Percentiles rank a stretch among this genome's conserved stretches.
Conservation (phyloP, 2,113 vertebrate species). For the Engystomops pustulosus region DNA sequence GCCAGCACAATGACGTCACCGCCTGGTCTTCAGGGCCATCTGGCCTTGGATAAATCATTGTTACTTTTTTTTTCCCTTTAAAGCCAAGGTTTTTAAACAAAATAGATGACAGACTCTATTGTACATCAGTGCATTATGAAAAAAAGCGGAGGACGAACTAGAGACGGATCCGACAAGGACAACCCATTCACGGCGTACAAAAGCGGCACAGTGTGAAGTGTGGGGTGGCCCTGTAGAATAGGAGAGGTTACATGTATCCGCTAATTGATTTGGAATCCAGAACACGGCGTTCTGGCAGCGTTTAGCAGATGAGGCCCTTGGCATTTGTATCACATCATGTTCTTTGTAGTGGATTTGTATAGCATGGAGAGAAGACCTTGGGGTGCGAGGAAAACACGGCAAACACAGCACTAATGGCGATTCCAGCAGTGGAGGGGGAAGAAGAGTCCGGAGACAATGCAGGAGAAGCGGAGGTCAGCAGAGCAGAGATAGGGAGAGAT, state of each 20-base stretch:
- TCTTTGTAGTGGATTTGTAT: conserved; percentile 39
- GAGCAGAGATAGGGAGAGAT: neutral
- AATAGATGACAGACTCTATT: neutral
- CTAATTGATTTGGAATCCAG: conserved; percentile 30
- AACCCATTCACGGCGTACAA: neutral
- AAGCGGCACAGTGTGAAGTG: neutral
- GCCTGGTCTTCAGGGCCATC: neutral
- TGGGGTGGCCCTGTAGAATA: neutral
- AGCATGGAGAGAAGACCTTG: conserved; percentile 37
- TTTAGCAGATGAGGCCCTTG: conserved; percentile 23
- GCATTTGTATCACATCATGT: conserved; percentile 39
- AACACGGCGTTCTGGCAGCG: neutral
- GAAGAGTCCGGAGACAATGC: conserved; percentile 12
- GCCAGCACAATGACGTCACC: neutral
- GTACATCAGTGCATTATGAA: neutral
- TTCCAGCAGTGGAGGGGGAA: conserved; percentile 15
- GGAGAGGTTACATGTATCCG: neutral
- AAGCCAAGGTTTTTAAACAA: neutral
- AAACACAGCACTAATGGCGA: conserved; percentile 8
- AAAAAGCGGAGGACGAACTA: neutral
- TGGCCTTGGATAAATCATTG: neutral
- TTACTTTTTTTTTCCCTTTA: too few species aligned
- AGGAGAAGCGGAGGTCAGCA: conserved; percentile 4
- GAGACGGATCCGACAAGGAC: neutral
- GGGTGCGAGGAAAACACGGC: conserved; percentile 17